Evolutionary conservation across 2,113 vertebrate genomes (phyloP).

Genomic region (Typhlomys cinereus): DNA sequence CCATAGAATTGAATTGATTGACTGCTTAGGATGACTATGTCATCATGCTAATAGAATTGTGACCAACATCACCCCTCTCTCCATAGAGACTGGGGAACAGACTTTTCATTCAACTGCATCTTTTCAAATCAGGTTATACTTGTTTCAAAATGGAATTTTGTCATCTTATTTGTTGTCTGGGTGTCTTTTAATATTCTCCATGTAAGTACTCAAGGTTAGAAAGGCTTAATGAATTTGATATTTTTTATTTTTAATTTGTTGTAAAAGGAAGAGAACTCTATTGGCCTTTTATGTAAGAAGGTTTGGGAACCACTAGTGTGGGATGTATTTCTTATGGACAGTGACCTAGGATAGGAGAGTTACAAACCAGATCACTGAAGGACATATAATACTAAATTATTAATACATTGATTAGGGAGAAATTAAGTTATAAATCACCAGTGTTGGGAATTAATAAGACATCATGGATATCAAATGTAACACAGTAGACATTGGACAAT

Average conservation of each 20-base stretch:
- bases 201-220: background rate
- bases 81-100: background rate
- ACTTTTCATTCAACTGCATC: background rate
- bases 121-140: background rate
- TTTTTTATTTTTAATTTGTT: background rate
- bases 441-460: conserved; percentile 2
- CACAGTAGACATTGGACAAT: background rate
- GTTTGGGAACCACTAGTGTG: background rate
- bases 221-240: background rate
- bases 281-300: background rate
- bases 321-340: background rate
- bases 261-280: background rate
- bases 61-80: background rate
- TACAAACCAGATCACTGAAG: background rate
- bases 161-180: background rate
- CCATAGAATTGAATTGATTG: too few relatives aligned
- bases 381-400: background rate
- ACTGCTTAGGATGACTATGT: too few relatives aligned
- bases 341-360: background rate
- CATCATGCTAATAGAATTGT: too few relatives aligned
- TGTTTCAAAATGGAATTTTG: background rate
- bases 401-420: background rate
- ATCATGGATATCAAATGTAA: background rate
- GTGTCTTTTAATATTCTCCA: background rate
- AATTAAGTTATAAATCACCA: background rate